Evolutionary conservation across 2,888 invertebrate species (phyloP).

Genomic region (Oligia fasciuncula): DNA sequence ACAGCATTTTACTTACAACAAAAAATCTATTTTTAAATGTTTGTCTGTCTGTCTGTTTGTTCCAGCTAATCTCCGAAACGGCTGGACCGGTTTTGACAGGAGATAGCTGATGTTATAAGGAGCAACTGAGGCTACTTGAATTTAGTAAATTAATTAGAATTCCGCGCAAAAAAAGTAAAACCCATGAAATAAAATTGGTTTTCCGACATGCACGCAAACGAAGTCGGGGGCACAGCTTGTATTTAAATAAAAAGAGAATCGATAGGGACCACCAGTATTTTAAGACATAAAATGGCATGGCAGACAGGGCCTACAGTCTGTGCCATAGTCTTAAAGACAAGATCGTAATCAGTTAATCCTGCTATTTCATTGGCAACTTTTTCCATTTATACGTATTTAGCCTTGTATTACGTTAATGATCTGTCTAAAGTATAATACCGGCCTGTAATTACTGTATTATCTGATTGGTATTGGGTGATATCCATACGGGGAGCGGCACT

Average conservation of each 20-base stretch:
- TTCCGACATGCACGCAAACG: background rate
- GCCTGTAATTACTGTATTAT: slow-evolving; percentile 26
- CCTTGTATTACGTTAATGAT: slow-evolving; percentile 31
- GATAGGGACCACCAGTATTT: slow-evolving; percentile 16
- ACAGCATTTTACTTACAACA: background rate
- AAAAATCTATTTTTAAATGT: background rate
- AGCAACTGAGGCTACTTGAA: background rate
- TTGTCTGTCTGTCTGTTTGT: background rate
- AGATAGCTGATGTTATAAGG: background rate
- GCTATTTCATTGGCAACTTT: slow-evolving; percentile 39
- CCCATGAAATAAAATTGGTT: background rate
- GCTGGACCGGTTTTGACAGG: background rate
- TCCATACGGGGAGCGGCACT: slow-evolving; percentile 9
- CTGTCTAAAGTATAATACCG: slow-evolving; percentile 19
- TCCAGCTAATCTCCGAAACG: too few species aligned
- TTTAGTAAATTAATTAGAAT: background rate
- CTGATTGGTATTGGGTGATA: slow-evolving; percentile 38
- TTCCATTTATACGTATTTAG: slow-evolving; percentile 45
- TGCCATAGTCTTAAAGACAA: background rate
- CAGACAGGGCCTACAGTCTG: background rate
- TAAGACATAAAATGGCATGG: slow-evolving; percentile 14
- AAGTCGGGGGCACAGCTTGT: background rate
- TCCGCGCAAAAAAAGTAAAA: background rate
- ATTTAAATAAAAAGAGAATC: background rate
- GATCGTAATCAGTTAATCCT: slow-evolving; percentile 42